Percentiles rank a stretch among this genome's conserved stretches.
These are phyloP conservation scores for Drosophila emarginata DNA, from an alignment of 2,888 invertebrate genomes.

Conservation along the genomic window DNA sequence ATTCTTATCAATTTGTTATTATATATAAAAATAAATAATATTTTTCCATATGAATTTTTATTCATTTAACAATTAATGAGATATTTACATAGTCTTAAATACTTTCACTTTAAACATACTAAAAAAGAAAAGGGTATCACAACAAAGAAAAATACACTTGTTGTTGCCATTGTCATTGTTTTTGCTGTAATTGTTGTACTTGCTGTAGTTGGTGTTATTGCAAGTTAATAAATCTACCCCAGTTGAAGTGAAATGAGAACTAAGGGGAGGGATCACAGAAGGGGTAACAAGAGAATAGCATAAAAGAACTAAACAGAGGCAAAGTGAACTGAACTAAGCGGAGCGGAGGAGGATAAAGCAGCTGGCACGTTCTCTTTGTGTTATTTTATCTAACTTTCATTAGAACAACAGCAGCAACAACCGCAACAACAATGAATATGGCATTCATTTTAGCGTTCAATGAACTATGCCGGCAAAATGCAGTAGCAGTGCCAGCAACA, in stretches of 20 bases:
- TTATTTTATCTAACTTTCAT: conserved; percentile 71
- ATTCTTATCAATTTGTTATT: too few relatives aligned
- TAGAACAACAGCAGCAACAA: conserved; percentile 53
- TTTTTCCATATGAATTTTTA: too few relatives aligned
- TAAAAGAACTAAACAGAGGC: conserved; percentile 6
- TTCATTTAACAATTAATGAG: too few relatives aligned
- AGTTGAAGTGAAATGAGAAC: background rate
- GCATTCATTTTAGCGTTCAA: conserved; percentile 69
- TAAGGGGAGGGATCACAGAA: background rate
- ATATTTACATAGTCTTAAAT: background rate
- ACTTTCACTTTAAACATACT: background rate
- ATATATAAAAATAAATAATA: too few relatives aligned
- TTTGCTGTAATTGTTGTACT: conserved; percentile 22
- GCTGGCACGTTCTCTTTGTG: conserved; percentile 38
- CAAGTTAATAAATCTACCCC: conserved; percentile 15
- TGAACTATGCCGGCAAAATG: conserved; percentile 72
- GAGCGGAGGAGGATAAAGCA: conserved; percentile 17
- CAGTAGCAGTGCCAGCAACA: conserved; percentile 36
- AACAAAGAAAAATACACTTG: conserved; percentile 13
- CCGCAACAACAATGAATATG: conserved; percentile 39
- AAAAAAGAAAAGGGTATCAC: background rate
- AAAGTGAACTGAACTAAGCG: background rate
- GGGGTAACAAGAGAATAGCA: background rate
- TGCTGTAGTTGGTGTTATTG: conserved; percentile 17
- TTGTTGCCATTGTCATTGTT: conserved; percentile 23